Percentiles rank a stretch among this genome's conserved stretches.
These are phyloP conservation scores for Pristionchus japonicus DNA, from an alignment of 2,888 invertebrate species.

Conservation along the genomic window DNA sequence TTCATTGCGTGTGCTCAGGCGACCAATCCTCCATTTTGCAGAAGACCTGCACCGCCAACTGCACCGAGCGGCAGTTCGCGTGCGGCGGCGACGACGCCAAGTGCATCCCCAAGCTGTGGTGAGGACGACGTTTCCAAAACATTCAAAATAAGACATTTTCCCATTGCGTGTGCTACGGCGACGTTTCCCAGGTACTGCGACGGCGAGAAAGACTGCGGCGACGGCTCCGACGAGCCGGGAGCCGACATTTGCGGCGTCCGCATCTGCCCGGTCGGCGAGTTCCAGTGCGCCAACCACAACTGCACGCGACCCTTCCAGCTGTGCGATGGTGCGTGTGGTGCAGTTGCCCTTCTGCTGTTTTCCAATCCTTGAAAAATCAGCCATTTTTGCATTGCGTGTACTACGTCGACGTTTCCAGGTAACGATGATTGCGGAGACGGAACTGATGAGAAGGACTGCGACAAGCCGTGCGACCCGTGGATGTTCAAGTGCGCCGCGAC, in stretches of 20 bases:
- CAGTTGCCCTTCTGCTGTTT: neutral
- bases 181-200: constrained; percentile 57
- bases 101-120: constrained; percentile 88
- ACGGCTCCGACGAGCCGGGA: constrained; percentile 89
- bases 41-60: constrained; percentile 81
- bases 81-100: constrained; percentile 82
- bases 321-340: constrained; percentile 83
- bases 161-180: neutral
- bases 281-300: constrained; percentile 93
- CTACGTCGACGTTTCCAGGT: constrained; percentile 35
- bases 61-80: constrained; percentile 89
- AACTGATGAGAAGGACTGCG: constrained; percentile 73
- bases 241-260: constrained; percentile 68
- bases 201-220: constrained; percentile 87
- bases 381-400: neutral
- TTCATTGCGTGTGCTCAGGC: constrained; percentile 2
- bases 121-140: constrained; percentile 51
- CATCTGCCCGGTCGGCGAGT: constrained; percentile 82
- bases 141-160: neutral
- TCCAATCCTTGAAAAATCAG: neutral
- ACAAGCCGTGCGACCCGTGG: constrained; percentile 75
- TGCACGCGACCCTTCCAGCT: constrained; percentile 92
- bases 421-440: constrained; percentile 74
- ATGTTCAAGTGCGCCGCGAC: constrained; percentile 78
- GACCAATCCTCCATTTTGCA: neutral